phyloP scores from a whole-genome alignment of 2,113 vertebrate species.

The Saccopteryx bilineata region DNA sequence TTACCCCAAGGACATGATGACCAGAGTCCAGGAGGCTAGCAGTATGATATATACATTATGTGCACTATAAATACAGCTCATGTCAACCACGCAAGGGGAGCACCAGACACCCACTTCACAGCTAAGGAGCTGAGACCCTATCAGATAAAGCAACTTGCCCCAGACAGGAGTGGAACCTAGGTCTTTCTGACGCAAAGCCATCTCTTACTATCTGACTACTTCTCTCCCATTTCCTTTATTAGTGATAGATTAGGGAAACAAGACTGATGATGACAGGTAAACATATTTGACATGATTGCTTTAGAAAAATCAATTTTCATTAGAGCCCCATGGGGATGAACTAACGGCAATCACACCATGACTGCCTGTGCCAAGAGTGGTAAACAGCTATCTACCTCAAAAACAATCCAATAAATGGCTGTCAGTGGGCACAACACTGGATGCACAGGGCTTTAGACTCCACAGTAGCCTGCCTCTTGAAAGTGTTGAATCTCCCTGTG shows the following conservation, averaged over 20 bases:
- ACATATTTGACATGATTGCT: neutral
- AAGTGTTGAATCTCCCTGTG: neutral
- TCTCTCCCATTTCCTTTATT: neutral
- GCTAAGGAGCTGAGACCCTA: neutral
- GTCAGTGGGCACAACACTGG: neutral
- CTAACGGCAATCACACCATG: neutral
- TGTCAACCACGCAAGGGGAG: neutral
- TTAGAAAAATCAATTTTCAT: neutral
- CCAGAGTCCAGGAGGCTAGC: neutral
- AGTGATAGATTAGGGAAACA: neutral
- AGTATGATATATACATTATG: neutral
- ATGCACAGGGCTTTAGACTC: neutral
- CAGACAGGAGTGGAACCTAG: neutral
- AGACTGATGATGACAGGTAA: neutral
- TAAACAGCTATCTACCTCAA: neutral
- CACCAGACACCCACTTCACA: neutral
- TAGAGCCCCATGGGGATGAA: neutral
- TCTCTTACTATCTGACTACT: neutral
- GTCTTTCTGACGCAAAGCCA: neutral
- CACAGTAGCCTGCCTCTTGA: neutral
- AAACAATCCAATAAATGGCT: neutral
- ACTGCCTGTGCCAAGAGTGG: neutral
- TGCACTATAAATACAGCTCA: neutral
- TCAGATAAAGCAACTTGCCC: neutral
- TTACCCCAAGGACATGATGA: neutral